Evolutionary conservation across 2,113 vertebrate species (phyloP).

Genomic region (Osmerus mordax): DNA sequence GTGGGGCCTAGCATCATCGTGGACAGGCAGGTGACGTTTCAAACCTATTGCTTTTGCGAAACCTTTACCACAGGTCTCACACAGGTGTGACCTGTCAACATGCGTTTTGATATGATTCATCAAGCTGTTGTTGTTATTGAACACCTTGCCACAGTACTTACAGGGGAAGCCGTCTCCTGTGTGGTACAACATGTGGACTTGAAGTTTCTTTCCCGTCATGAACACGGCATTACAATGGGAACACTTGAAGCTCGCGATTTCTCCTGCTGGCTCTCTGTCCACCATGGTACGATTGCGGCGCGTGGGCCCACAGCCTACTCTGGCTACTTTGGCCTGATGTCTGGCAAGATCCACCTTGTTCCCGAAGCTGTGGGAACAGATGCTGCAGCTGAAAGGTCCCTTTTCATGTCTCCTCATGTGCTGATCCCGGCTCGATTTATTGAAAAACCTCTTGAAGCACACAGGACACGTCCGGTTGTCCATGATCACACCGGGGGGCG

Average conservation of each 20-base stretch:
- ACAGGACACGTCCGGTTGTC: neutral
- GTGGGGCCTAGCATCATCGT: neutral
- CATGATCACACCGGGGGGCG: neutral
- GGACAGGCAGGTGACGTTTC: neutral
- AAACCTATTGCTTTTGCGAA: neutral
- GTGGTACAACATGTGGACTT: neutral
- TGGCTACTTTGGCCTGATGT: neutral
- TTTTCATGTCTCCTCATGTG: neutral
- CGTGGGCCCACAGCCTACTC: neutral
- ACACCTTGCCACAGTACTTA: neutral
- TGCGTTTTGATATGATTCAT: neutral
- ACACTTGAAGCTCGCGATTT: neutral
- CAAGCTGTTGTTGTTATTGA: neutral
- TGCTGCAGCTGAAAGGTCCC: neutral
- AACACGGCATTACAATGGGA: neutral
- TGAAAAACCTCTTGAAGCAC: neutral
- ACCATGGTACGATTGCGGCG: neutral
- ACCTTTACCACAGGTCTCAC: neutral
- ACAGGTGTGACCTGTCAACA: neutral
- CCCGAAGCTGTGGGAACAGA: neutral
- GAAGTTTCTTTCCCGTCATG: neutral
- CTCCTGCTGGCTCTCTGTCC: neutral
- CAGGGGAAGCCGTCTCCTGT: neutral
- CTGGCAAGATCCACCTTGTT: neutral
- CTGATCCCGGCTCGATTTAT: neutral